Base-by-base conservation (phyloP, 92 coral and sea anemone genomes). In the Parazoanthus darwini region DNA sequence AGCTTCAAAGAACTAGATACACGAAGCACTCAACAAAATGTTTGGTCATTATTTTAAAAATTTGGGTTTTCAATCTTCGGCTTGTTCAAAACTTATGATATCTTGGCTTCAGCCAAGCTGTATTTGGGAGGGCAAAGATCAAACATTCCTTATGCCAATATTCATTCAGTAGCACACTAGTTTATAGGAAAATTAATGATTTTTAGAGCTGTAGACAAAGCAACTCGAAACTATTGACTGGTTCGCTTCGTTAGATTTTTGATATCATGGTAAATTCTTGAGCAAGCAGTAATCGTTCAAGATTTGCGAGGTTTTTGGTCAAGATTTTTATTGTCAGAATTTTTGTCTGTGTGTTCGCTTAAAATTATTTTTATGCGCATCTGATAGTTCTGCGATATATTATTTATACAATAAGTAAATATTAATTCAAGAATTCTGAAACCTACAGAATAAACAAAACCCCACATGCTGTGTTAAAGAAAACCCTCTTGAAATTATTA, bases 391-490 rank as follows among this genome's bases (percentile, higher is more conserved):
- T 11, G 66, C 85, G 38, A 80, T 80, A 58, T 23, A 80, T 54
- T 33, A 80, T 80, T 80, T 58, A 80, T 80, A 56, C 50, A n/a
- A 58, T 15, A 38, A 80, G 68, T 80, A 58, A 35, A 56, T 80
- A 80, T 80, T 56, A 80, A 58, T 80, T 58, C 9, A 33, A 7
- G 73, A 54, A 80, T 80, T 80, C 72, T 58, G 1, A 54, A 80
- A 35, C 58, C 50, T 58, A 16, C 43, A 58, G 33, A 33, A 29
- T 18, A 58, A 39, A 56, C 85, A 80, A 56, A 58, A 80, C 13
- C 22, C 16, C 13, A 15, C 85, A 18, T 58, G 85, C 85, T 80
- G 73, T 29, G 85, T 58, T 56, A 1, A 22, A 36, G 23, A 80
- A 35, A 56, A 4, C 44, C 26, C 15, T 39, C 4, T 44, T 2